Conservation (phyloP, 2,888 invertebrate species). For the Serripes groenlandicus region DNA sequence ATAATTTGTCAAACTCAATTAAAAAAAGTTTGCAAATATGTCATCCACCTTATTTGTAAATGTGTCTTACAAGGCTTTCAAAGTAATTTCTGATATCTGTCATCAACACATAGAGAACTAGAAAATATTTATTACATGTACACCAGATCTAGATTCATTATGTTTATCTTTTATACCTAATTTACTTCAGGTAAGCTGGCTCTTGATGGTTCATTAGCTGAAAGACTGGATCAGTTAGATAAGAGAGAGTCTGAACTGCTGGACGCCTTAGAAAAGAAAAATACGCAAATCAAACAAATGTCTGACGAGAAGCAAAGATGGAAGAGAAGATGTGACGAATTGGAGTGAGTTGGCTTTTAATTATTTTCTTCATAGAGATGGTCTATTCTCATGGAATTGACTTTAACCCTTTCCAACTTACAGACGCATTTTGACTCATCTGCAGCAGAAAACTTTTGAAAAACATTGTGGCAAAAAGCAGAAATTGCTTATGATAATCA, state of each 20-base stretch:
- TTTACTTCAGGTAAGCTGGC: slow-evolving; percentile 80
- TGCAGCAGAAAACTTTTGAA: no score
- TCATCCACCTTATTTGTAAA: no score
- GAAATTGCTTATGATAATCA: background rate
- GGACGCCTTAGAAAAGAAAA: slow-evolving; percentile 80
- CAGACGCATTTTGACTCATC: background rate
- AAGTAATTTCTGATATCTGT: no score
- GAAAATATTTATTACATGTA: no score
- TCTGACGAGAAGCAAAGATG: slow-evolving; percentile 80
- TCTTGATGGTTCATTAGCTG: slow-evolving; percentile 82
- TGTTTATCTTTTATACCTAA: background rate
- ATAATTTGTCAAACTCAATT: no score
- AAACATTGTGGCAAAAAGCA: no score
- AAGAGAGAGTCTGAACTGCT: slow-evolving; percentile 84
- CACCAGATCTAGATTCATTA: background rate
- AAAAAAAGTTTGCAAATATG: no score
- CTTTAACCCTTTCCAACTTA: background rate
- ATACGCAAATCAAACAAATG: slow-evolving; percentile 75
- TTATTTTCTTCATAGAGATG: background rate
- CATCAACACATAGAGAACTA: no score
- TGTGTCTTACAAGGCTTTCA: no score
- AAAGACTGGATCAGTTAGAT: slow-evolving; percentile 84
- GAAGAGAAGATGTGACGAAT: slow-evolving; percentile 77
- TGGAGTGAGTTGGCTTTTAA: slow-evolving; percentile 74
- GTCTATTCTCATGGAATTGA: no score